Base-by-base conservation (phyloP, 1,140 invertebrate genomes). In the Episyrphus balteatus region DNA sequence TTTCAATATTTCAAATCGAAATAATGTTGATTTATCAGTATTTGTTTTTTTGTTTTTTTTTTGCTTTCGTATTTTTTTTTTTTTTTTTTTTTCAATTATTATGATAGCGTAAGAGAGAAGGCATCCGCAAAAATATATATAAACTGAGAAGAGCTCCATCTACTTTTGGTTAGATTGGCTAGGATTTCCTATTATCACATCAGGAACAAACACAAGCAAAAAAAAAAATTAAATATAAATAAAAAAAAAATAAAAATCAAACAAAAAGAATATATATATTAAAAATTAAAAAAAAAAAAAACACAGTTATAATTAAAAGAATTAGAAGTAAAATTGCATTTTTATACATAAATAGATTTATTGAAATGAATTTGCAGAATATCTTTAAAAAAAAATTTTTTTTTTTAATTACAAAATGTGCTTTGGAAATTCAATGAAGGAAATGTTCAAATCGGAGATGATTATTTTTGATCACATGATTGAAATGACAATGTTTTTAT, bases 91-190 rank as follows among this genome's bases (percentile, higher is more conserved):
- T 36, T 36, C 14, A 12, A 36, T 36, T 33, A 33, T 26, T 26
- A 26, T 26, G 21, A 26, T 26, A 26, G 21, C 21, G 21, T 26
- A 5, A 26, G 21, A 26, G 21, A 26, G 3, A 26, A 26, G 21
- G 21, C 21, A 26, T 26, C 21, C 21, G 21, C 21, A 26, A 26
- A 26, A 26, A 5, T 8, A 26, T 33, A 12, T 36, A 36, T n/a
- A n/a, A 36, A 36, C 12, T 36, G 3, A 36, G 13, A 15, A 15
- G 15, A 15, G 17, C 17, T 46, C 44, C 44, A 17, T 18, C 21
- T 37, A 19, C 13, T 46, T 46, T 38, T 46, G 36, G 19, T 39
- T 46, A 38, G 44, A 46, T 14, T 46, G 33, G 36, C 36, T 46
- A 46, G 44, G 44, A 30, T 46, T 46, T 19, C 44, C 44, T 46